Conservation (phyloP, 2,888 invertebrate genomes). For the Gari tellinella region DNA sequence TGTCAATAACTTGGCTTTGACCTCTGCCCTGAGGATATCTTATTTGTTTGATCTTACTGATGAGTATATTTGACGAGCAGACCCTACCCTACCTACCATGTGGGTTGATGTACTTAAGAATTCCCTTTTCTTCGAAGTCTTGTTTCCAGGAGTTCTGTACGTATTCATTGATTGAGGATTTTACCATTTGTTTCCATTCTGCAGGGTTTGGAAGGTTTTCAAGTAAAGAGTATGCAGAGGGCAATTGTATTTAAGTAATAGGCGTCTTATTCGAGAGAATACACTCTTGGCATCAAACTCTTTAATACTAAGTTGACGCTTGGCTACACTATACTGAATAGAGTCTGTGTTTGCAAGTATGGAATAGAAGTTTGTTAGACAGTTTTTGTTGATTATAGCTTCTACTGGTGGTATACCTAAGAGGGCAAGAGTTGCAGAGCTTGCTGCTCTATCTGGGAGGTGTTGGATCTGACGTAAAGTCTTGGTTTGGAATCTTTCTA, state of each 20-base stretch:
- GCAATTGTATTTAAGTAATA: neutral
- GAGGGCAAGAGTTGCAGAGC: neutral
- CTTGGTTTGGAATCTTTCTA: neutral
- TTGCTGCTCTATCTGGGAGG: constrained; percentile 12
- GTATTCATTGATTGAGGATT: no score
- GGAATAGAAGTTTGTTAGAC: neutral
- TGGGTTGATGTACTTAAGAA: no score
- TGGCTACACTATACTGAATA: constrained; percentile 1
- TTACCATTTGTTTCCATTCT: no score
- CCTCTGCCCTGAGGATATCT: no score
- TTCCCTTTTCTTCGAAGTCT: no score
- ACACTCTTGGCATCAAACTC: neutral
- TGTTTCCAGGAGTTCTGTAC: no score
- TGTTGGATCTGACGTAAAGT: constrained; percentile 12
- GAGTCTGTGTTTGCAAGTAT: neutral
- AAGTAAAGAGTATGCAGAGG: neutral
- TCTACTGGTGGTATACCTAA: neutral
- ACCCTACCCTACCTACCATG: no score
- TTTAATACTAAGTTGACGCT: neutral
- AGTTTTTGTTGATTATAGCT: constrained; percentile 7
- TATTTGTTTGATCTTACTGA: no score
- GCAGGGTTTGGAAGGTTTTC: no score
- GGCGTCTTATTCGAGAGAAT: neutral
- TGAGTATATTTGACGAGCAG: no score
- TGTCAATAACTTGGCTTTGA: no score